Evolutionary conservation across 2,888 invertebrate genomes (phyloP), one percentile per base, ranked within the genome.

Genomic region (Caradrina kadenii): DNA sequence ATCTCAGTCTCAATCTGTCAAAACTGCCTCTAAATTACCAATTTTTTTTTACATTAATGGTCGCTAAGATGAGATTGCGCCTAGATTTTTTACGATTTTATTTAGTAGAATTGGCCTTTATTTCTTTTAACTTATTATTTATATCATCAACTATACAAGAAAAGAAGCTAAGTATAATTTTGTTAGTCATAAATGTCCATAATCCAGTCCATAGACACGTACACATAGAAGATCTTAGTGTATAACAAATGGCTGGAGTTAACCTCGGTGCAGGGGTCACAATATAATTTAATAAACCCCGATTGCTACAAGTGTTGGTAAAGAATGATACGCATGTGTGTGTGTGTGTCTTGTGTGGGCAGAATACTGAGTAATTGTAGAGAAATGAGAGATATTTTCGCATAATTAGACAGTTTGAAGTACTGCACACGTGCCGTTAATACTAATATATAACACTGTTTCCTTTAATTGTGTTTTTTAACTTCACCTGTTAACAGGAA

Each of bases 181-280:
- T 1, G 17, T 45, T 45, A 1, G 2, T 45, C 45, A 15, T 45
- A 11, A 15, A 11, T 13, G 42, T 15, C 42, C 13, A 42, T 42
- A 42, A 42, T 42, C 42, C 42, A 45, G 50, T 26, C 31, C 26
- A 11, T 21, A 42, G 64, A 21, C 69, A 45, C 64, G 35, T 19
- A 48, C 65, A 48, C 56, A 74, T 22, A 31, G 17, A 42, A 60
- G 63, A 63, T 63, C 58, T 55, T 54, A 55, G 48, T 63, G 63
- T 53, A 19, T 35, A 63, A 75, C 74, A 75, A 75, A 69, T 64
- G 42, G 42, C 58, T 45, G 31, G 53, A 71, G n/a, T 79, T 68
- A 71, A 86, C 80, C 79, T 74, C 85, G 66, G 70, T 76, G 84
- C 80, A 84, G 80, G 86, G 75, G 76, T 81, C 79, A 81, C 81